Evolutionary conservation across 1,140 invertebrate species (phyloP).

Genomic region (Tachypleus tridentatus): DNA sequence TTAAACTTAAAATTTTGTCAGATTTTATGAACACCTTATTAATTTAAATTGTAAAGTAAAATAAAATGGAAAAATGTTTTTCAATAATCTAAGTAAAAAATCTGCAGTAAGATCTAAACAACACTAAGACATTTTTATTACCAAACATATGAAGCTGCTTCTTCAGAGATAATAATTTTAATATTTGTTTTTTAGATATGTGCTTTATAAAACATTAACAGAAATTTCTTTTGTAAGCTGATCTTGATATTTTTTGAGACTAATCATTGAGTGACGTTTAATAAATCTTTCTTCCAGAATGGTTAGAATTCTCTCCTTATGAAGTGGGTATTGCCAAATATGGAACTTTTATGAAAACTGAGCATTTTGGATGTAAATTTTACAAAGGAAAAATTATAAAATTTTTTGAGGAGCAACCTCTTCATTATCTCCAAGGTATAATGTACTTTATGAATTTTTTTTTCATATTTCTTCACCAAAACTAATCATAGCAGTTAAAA

Average conservation of each 20-base stretch:
- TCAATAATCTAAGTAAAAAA: too few species aligned
- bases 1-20: too few species aligned
- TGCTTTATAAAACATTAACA: constrained; percentile 11
- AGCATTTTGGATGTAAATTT: constrained; percentile 39
- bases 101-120: too few species aligned
- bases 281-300: constrained; percentile 30
- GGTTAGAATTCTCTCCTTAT: constrained; percentile 41
- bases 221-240: constrained; percentile 3
- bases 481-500: too few species aligned
- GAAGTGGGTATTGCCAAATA: constrained; percentile 42
- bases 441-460: constrained; percentile 1
- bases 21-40: too few species aligned
- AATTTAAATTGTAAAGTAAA: too few species aligned
- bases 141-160: too few species aligned
- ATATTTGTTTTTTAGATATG: neutral
- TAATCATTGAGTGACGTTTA: constrained; percentile 11
- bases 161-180: neutral
- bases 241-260: constrained; percentile 2
- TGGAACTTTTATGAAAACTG: constrained; percentile 38
- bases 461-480: too few species aligned
- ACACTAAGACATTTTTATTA: too few species aligned
- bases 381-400: constrained; percentile 37
- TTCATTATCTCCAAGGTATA: constrained; percentile 32
- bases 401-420: constrained; percentile 35
- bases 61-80: too few species aligned